phyloP scores from a whole-genome alignment of 2,797 vertebrate genomes.

The Acropternis orthonyx region DNA sequence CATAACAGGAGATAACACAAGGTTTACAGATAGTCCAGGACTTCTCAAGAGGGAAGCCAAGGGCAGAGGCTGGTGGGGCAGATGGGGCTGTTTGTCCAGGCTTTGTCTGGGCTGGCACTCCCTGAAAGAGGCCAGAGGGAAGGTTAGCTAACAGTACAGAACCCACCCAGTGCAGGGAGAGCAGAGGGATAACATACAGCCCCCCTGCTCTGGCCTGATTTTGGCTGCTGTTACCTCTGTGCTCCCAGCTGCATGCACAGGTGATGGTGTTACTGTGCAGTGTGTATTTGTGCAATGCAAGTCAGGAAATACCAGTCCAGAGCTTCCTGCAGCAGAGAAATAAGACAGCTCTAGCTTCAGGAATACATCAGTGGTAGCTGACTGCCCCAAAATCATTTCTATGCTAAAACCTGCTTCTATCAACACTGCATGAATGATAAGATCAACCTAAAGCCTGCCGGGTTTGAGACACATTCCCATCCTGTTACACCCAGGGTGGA shows the following conservation, averaged over 20 bases:
- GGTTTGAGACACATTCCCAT: not conserved
- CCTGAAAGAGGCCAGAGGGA: not conserved
- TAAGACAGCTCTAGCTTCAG: not conserved
- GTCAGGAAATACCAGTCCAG: not conserved
- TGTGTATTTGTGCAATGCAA: fast-evolving
- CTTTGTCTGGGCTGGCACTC: not conserved
- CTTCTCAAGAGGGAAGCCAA: not conserved
- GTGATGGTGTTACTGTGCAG: not conserved
- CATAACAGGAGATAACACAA: not conserved
- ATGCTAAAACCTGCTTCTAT: not conserved
- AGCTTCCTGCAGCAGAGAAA: not conserved
- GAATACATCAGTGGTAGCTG: not conserved
- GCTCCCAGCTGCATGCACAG: fast-evolving
- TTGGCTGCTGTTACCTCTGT: not conserved
- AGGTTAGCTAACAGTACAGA: not conserved
- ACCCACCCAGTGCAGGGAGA: not conserved
- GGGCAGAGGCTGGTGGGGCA: not conserved
- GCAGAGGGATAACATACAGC: not conserved
- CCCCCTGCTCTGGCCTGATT: not conserved
- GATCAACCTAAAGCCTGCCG: not conserved
- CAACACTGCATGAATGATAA: not conserved
- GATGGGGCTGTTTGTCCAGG: not conserved
- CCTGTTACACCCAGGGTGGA: not conserved
- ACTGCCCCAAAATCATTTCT: not conserved
- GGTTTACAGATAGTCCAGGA: not conserved